phyloP scores from a whole-genome alignment of 2,888 invertebrate species.

The Xanthia icteritia region DNA sequence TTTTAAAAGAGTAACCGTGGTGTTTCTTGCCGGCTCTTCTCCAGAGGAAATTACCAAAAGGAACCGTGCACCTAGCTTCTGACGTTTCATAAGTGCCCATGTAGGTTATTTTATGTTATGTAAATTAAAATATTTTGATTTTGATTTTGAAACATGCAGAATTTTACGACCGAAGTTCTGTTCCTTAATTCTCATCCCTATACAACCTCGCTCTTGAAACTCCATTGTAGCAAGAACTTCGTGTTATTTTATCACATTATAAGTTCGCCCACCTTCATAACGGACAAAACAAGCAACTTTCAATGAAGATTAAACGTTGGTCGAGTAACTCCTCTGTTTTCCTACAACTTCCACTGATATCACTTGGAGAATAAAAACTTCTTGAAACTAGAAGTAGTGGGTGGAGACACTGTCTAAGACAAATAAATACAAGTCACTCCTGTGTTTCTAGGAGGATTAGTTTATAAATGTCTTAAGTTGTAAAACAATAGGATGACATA shows the following conservation, averaged over 20 bases:
- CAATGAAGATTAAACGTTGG: conserved; percentile 54
- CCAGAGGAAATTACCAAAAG: too few species aligned
- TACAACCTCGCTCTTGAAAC: conserved; percentile 12
- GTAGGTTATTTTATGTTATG: too few species aligned
- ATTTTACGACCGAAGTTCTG: background rate
- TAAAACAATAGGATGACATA: background rate
- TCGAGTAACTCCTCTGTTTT: conserved; percentile 36
- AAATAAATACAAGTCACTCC: conserved; percentile 32
- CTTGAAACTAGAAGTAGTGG: conserved; percentile 7
- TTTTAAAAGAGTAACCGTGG: too few species aligned
- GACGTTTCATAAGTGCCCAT: too few species aligned
- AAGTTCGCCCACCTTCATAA: conserved; percentile 36
- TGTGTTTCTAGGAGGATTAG: conserved; percentile 13
- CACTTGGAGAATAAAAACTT: conserved; percentile 42
- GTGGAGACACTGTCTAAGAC: background rate
- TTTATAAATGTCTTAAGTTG: conserved; percentile 4
- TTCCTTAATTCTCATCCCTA: background rate
- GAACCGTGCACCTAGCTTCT: too few species aligned
- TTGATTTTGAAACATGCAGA: background rate
- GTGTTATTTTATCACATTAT: conserved; percentile 41
- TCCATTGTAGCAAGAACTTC: conserved; percentile 17
- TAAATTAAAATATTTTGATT: too few species aligned
- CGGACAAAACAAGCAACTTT: conserved; percentile 50
- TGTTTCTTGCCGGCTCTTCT: too few species aligned
- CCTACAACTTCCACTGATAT: conserved; percentile 34